Percentiles rank a stretch among this genome's conserved stretches.
phyloP scores from a whole-genome alignment of 2,113 vertebrate genomes.

The Odontophorus gujanensis region DNA sequence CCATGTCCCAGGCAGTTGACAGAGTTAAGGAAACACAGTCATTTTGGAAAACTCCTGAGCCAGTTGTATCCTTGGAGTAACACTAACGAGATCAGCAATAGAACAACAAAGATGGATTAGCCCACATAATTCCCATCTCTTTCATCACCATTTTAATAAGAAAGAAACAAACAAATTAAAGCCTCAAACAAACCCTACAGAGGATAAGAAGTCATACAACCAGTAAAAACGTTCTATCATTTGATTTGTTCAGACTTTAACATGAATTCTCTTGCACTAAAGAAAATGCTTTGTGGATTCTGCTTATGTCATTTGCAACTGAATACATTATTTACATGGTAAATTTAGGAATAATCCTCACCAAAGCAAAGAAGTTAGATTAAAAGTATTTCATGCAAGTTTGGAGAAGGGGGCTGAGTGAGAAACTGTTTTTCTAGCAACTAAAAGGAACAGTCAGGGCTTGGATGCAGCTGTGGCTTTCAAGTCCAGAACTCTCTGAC shows the following conservation, averaged over 20 bases:
- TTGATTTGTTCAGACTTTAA: not conserved
- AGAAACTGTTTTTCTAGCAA: not conserved
- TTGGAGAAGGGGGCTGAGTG: not conserved
- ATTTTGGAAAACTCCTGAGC: slow-evolving; percentile 30
- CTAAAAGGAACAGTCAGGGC: not conserved
- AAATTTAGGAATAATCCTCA: not conserved
- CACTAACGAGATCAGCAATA: not conserved
- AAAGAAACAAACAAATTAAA: not conserved
- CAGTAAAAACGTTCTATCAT: not conserved
- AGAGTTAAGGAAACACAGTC: slow-evolving; percentile 28
- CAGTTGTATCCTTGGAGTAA: slow-evolving; percentile 5
- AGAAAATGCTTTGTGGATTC: not conserved
- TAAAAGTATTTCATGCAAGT: not conserved
- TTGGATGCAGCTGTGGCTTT: not conserved
- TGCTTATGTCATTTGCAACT: not conserved
- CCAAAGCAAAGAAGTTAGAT: not conserved
- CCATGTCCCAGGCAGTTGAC: slow-evolving; percentile 46
- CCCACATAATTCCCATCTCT: not conserved
- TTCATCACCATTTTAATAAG: slow-evolving; percentile 23
- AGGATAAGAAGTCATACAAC: not conserved
- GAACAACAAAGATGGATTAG: slow-evolving; percentile 7
- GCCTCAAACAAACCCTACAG: not conserved
- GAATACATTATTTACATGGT: not conserved
- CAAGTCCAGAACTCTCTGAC: not conserved
- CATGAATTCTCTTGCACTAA: not conserved